Evolutionary conservation across 1,140 invertebrate species (phyloP).

Genomic region (Diuraphis noxia): DNA sequence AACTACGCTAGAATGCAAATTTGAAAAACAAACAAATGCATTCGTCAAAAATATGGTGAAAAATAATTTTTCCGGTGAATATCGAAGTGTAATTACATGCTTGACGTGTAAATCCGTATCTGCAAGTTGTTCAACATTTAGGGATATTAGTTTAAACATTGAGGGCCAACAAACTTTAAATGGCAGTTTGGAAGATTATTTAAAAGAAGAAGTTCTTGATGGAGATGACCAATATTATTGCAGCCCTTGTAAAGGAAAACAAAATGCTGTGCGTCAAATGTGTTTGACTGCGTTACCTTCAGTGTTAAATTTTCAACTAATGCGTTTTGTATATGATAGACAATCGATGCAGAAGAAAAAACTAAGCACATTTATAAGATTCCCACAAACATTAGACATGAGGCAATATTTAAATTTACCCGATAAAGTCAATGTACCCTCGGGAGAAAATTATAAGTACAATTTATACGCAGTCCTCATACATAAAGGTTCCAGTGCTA

Average conservation of each 20-base stretch:
- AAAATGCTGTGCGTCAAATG: constrained; percentile 69
- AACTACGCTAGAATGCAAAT: constrained; percentile 65
- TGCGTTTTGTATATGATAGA: constrained; percentile 72
- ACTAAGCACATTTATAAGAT: constrained; percentile 69
- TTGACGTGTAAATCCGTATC: constrained; percentile 67
- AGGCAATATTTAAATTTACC: constrained; percentile 59
- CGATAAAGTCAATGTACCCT: constrained; percentile 59
- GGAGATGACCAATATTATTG: constrained; percentile 72
- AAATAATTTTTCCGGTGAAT: constrained; percentile 68
- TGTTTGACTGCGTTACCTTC: constrained; percentile 67
- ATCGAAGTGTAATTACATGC: constrained; percentile 71
- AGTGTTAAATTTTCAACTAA: constrained; percentile 71
- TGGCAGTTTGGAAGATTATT: constrained; percentile 68
- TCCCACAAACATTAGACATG: constrained; percentile 73
- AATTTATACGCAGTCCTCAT: constrained; percentile 70
- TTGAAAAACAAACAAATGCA: constrained; percentile 61
- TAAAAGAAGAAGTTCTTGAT: constrained; percentile 69
- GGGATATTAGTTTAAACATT: constrained; percentile 71
- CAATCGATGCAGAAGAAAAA: constrained; percentile 71
- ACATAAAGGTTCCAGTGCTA: constrained; percentile 69
- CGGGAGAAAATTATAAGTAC: constrained; percentile 62
- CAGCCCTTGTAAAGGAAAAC: constrained; percentile 66
- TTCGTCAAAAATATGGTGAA: constrained; percentile 65
- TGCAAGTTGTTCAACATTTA: constrained; percentile 67
- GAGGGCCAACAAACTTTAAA: constrained; percentile 64